phyloP scores from a whole-genome alignment of 2,888 invertebrate species.

The Ashinkailepas kermadecensis region DNA sequence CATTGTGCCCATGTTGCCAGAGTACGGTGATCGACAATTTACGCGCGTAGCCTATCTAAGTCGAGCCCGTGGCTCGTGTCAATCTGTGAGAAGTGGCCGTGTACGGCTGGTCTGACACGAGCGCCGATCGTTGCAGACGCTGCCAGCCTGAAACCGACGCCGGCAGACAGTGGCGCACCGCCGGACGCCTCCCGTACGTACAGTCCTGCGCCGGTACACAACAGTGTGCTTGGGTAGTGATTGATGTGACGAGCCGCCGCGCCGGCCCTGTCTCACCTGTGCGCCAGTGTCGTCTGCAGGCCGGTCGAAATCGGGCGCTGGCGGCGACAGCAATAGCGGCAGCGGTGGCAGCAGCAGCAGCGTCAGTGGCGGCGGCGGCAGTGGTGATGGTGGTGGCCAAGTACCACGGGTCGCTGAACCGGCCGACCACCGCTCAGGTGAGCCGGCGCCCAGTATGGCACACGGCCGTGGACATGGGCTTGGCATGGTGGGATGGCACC shows the following conservation, averaged over 20 bases:
- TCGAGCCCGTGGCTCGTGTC: too few relatives aligned
- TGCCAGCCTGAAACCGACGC: background rate
- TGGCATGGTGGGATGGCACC: background rate
- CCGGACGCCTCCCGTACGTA: background rate
- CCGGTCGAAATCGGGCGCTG: background rate
- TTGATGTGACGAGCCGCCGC: too few relatives aligned
- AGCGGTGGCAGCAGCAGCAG: background rate
- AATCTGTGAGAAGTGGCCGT: too few relatives aligned
- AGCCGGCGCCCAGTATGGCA: background rate
- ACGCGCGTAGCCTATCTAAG: too few relatives aligned
- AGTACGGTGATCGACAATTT: too few relatives aligned
- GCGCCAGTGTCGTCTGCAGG: background rate
- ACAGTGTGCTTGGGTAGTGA: too few relatives aligned
- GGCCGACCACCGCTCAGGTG: background rate
- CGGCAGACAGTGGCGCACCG: background rate
- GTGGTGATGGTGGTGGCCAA: background rate
- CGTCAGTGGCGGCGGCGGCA: background rate
- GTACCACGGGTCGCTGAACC: too few relatives aligned
- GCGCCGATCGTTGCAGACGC: background rate
- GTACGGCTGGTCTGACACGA: too few relatives aligned
- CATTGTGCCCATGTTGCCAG: too few relatives aligned
- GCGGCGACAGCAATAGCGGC: background rate
- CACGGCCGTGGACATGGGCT: background rate
- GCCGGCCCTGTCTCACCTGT: background rate
- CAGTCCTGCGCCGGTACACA: background rate